These are phyloP conservation scores for Coelopa pilipes DNA, from an alignment of 2,888 invertebrate genomes.

Conservation along the genomic window DNA sequence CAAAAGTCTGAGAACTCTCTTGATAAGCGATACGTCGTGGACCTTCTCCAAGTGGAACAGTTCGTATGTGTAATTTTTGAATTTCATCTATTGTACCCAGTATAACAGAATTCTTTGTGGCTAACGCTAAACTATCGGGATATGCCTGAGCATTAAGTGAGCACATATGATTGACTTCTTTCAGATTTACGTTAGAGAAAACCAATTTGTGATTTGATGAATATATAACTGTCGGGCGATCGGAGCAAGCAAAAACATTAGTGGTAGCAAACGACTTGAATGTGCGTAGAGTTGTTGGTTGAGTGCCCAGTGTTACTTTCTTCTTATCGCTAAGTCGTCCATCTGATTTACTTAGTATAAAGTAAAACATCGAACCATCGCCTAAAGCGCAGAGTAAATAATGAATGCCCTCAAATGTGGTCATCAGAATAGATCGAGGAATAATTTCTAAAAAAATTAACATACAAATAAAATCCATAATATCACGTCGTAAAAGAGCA, in stretches of 20 bases:
- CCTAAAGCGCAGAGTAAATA: conserved; percentile 93
- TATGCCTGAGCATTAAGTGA: conserved; percentile 95
- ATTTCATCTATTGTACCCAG: conserved; percentile 99
- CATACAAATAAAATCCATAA: conserved; percentile 1
- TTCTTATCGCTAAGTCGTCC: conserved; percentile 88
- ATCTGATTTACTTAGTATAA: conserved; percentile 80
- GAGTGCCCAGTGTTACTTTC: conserved; percentile 96
- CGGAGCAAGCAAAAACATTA: conserved; percentile 98
- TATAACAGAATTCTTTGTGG: conserved; percentile 70
- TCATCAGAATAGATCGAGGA: conserved; percentile 94
- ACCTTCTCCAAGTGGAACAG: conserved; percentile 94
- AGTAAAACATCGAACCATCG: conserved; percentile 98
- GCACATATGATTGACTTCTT: conserved; percentile 98
- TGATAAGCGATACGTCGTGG: conserved; percentile 95
- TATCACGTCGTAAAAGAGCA: too few relatives aligned
- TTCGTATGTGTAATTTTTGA: conserved; percentile 96
- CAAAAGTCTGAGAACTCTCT: conserved; percentile 92
- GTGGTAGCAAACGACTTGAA: conserved; percentile 91
- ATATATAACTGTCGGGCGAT: conserved; percentile 98
- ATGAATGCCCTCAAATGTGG: conserved; percentile 90
- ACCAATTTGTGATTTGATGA: conserved; percentile 98
- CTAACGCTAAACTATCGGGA: conserved; percentile 78
- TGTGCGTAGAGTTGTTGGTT: conserved; percentile 91
- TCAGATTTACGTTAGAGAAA: conserved; percentile 96
- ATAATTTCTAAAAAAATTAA: conserved; percentile 80